phyloP scores from a whole-genome alignment of 2,888 invertebrate species.

The Macaria notata region DNA sequence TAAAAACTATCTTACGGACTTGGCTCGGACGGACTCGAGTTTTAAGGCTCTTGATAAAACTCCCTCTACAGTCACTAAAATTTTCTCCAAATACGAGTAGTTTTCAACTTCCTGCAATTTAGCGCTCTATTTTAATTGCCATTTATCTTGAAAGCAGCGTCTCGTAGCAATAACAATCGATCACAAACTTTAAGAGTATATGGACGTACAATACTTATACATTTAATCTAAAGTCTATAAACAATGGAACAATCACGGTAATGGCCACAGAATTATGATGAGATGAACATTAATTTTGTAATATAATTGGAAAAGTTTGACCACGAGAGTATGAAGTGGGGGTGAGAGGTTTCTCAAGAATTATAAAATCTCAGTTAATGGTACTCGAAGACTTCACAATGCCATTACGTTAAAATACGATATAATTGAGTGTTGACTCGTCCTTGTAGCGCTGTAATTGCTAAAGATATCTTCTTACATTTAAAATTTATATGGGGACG shows the following conservation, averaged over 20 bases:
- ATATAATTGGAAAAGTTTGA: conserved; percentile 65
- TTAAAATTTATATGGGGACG: conserved; percentile 17
- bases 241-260: conserved; percentile 43
- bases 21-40: conserved; percentile 20
- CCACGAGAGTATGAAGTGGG: conserved; percentile 42
- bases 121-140: conserved; percentile 15
- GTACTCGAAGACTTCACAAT: conserved; percentile 60
- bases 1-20: conserved; percentile 37
- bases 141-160: conserved; percentile 11
- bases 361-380: conserved; percentile 69
- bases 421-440: conserved; percentile 51
- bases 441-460: conserved; percentile 30
- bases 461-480: conserved; percentile 23
- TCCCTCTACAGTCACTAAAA: conserved; percentile 12
- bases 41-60: conserved; percentile 18
- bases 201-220: conserved; percentile 21
- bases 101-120: conserved; percentile 7
- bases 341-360: conserved; percentile 49
- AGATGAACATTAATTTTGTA: conserved; percentile 57
- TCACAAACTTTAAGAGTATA: conserved; percentile 16
- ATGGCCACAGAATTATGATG: conserved; percentile 53
- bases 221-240: conserved; percentile 36
- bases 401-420: conserved; percentile 62
- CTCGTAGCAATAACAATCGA: conserved; percentile 7
- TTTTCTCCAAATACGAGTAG: conserved; percentile 9